Conservation (phyloP, 2,113 vertebrate genomes). For the Myotis yumanensis region DNA sequence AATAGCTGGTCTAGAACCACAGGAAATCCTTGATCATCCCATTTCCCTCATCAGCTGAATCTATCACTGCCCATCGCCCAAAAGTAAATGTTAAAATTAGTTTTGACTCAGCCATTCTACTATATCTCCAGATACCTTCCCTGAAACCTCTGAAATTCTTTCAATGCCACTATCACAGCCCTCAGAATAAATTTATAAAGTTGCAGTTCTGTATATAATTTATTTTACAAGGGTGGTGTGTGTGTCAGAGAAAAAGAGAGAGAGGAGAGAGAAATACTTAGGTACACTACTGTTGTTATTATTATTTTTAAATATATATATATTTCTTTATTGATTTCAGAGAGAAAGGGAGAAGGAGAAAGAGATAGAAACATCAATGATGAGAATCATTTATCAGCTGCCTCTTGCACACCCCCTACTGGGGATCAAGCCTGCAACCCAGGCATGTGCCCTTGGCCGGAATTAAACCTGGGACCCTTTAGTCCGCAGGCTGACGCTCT, state of each 20-base stretch:
- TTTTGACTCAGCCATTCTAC: neutral
- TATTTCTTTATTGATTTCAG: too few species aligned
- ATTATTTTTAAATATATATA: too few species aligned
- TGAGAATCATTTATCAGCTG: too few species aligned
- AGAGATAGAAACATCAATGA: too few species aligned
- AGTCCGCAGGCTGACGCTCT: too few species aligned
- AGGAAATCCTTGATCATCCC: neutral
- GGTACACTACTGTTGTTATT: too few species aligned
- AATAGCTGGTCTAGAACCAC: neutral
- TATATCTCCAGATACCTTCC: neutral
- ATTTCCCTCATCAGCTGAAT: neutral
- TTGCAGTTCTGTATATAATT: neutral
- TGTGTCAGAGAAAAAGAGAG: neutral
- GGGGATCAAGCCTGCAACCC: too few species aligned
- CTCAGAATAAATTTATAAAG: neutral
- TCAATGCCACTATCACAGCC: neutral
- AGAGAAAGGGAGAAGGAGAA: too few species aligned
- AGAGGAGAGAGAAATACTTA: neutral
- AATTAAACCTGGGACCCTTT: too few species aligned
- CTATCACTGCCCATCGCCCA: neutral
- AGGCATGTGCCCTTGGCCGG: too few species aligned
- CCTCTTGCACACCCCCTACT: too few species aligned
- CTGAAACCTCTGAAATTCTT: neutral
- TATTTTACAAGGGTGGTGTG: neutral
- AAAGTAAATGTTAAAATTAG: conserved; percentile 27